Evolutionary conservation across 2,113 vertebrate species (phyloP).

Genomic region (Corythornis cristatus): DNA sequence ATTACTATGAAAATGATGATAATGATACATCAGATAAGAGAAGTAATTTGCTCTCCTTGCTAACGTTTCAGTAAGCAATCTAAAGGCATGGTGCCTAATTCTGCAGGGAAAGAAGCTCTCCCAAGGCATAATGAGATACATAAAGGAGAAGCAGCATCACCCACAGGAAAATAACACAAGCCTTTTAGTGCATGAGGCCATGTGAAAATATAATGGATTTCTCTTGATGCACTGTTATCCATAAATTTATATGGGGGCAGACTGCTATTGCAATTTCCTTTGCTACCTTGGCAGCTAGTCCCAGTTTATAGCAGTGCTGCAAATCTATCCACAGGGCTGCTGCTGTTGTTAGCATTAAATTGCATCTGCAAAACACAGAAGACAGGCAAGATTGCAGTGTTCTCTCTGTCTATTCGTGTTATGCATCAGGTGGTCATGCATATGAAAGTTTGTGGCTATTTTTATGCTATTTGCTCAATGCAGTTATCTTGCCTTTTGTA

Average conservation of each 20-base stretch:
- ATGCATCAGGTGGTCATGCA: neutral
- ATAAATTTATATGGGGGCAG: neutral
- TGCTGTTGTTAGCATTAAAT: rapidly evolving
- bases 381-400: neutral
- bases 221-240: neutral
- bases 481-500: neutral
- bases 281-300: neutral
- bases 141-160: neutral
- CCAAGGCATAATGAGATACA: neutral
- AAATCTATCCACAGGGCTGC: neutral
- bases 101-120: neutral
- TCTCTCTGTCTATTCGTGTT: neutral
- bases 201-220: slow-evolving; percentile 25
- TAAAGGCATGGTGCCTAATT: neutral
- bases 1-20: neutral
- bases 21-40: neutral
- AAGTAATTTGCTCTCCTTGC: neutral
- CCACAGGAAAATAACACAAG: neutral
- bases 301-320: neutral
- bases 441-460: neutral
- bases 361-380: neutral
- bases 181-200: neutral
- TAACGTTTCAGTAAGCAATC: neutral
- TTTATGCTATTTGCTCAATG: neutral
- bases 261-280: neutral